Conservation (phyloP, 2,888 invertebrate genomes). For the Trichacis sp. region DNA sequence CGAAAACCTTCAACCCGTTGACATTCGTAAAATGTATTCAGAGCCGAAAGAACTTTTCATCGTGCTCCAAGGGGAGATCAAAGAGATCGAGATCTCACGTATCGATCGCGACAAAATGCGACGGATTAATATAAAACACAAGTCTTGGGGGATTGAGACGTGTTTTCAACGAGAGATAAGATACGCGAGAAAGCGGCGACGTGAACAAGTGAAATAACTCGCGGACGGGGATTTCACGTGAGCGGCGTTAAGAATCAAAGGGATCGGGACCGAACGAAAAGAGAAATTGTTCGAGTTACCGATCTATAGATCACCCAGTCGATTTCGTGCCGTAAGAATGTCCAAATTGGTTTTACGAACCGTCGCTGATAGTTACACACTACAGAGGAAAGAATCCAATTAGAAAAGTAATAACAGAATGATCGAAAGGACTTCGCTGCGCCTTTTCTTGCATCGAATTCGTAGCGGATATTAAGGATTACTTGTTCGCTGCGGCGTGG, state of each 20-base stretch:
- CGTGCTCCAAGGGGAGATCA: too few species aligned
- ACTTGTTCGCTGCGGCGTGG: neutral
- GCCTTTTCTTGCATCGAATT: constrained; percentile 18
- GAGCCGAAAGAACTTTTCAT: too few species aligned
- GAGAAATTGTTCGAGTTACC: constrained; percentile 39
- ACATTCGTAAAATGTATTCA: too few species aligned
- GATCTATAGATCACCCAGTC: constrained; percentile 41
- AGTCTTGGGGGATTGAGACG: constrained; percentile 25
- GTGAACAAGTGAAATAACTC: constrained; percentile 12
- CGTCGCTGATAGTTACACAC: constrained; percentile 51
- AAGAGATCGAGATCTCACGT: too few species aligned
- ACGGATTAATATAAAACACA: constrained; percentile 31
- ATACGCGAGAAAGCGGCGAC: constrained; percentile 21
- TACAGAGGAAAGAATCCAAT: constrained; percentile 63
- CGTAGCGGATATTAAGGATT: neutral
- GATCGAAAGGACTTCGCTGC: constrained; percentile 46
- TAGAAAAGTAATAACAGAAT: constrained; percentile 64
- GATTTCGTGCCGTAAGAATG: constrained; percentile 49
- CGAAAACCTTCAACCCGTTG: too few species aligned
- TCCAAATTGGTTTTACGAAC: constrained; percentile 60
- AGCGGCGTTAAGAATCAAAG: constrained; percentile 36
- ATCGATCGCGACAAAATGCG: constrained; percentile 24
- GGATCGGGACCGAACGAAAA: constrained; percentile 29
- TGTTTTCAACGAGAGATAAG: constrained; percentile 24
- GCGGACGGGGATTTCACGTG: constrained; percentile 21